These are phyloP conservation scores for Latheticus oryzae DNA, from an alignment of 2,888 invertebrate species.

Conservation along the genomic window DNA sequence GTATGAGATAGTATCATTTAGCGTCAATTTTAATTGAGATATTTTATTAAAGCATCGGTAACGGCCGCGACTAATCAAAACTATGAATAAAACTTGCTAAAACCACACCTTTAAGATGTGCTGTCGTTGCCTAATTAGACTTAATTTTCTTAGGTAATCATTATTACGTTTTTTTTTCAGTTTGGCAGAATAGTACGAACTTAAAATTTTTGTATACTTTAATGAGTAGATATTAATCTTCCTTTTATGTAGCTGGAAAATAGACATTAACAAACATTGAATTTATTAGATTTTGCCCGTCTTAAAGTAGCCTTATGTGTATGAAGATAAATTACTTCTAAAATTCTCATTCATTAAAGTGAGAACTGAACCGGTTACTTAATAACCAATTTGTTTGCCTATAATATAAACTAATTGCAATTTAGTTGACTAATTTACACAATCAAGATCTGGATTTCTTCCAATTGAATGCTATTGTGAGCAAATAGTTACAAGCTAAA, in stretches of 20 bases:
- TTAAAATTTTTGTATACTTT: no score
- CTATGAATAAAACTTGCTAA: neutral
- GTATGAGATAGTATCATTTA: conserved; percentile 41
- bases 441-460: conserved; percentile 14
- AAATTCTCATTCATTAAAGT: conserved; percentile 13
- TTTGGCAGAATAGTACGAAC: no score
- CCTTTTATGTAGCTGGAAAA: no score
- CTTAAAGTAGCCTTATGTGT: neutral
- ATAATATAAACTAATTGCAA: conserved; percentile 24
- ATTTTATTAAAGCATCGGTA: conserved; percentile 16
- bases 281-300: no score
- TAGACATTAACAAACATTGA: no score
- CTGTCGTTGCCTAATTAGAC: no score
- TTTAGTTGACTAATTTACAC: conserved; percentile 23
- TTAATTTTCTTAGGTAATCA: no score
- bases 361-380: conserved; percentile 14
- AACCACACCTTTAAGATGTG: no score
- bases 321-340: conserved; percentile 19
- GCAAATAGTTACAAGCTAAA: neutral
- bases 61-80: conserved; percentile 3
- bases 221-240: no score
- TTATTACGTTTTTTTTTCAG: no score
- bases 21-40: conserved; percentile 42
- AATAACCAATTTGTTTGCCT: conserved; percentile 26
- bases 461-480: conserved; percentile 7